Percentiles rank a stretch among this genome's conserved stretches.
phyloP scores from a whole-genome alignment of 2,797 vertebrate genomes.

The Lutjanus argentimaculatus region DNA sequence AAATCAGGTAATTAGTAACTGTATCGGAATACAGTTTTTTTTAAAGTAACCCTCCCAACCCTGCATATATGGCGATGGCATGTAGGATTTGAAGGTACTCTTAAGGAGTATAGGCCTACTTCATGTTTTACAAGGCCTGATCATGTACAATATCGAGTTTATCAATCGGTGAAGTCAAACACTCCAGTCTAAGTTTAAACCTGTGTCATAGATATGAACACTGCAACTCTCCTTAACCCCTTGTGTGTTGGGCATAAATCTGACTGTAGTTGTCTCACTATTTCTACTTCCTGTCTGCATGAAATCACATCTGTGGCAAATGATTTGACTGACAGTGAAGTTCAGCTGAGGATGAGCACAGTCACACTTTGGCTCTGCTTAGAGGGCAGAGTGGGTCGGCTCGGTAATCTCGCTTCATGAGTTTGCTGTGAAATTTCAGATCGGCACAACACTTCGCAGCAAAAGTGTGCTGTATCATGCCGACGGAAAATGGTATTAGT shows the following conservation, averaged over 20 bases:
- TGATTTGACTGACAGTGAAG: constrained; percentile 2
- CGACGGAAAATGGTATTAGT: constrained; percentile 36
- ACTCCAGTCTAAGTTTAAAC: not conserved
- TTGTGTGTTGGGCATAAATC: not conserved
- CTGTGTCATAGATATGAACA: not conserved
- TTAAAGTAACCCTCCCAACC: too few relatives aligned
- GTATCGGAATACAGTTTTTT: too few relatives aligned
- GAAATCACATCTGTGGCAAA: not conserved
- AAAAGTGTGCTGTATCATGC: constrained; percentile 27
- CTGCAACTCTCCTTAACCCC: not conserved
- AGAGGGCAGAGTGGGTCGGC: constrained; percentile 2
- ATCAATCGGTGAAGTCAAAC: not conserved
- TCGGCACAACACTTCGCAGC: constrained; percentile 21
- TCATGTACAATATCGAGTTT: too few relatives aligned
- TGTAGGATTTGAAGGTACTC: too few relatives aligned
- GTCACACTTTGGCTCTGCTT: constrained; percentile 8
- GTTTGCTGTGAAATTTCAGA: constrained; percentile 33
- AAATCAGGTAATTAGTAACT: too few relatives aligned
- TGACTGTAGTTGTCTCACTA: not conserved
- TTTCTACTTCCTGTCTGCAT: not conserved
- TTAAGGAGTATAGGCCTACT: too few relatives aligned
- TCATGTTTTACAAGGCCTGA: not conserved
- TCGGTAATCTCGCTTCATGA: constrained; percentile 18
- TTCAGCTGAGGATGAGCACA: not conserved
- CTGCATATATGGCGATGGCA: too few relatives aligned